Evolutionary conservation across 2,888 invertebrate species (phyloP).

Genomic region (Psylliodes chrysocephalus): DNA sequence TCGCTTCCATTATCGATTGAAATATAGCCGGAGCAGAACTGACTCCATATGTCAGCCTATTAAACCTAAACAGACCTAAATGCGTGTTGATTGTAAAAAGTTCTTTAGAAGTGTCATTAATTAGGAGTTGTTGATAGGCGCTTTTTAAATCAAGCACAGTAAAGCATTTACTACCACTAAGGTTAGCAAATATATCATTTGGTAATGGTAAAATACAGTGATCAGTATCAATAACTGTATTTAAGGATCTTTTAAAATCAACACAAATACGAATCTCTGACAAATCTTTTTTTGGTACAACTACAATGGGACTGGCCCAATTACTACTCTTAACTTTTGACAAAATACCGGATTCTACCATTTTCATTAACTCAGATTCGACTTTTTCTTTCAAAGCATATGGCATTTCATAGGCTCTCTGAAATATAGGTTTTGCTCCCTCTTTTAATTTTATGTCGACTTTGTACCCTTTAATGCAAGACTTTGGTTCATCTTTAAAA

Average conservation of each 20-base stretch:
- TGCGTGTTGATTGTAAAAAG: conserved; percentile 19
- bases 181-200: conserved; percentile 48
- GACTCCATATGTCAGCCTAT: conserved; percentile 11
- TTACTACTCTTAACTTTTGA: conserved; percentile 42
- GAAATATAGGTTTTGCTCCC: conserved; percentile 13
- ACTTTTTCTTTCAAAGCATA: conserved; percentile 43
- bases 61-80: conserved; percentile 11
- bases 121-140: conserved; percentile 12
- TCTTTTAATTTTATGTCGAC: conserved; percentile 18
- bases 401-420: too few relatives aligned
- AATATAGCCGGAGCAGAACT: conserved; percentile 20
- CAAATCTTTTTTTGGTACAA: conserved; percentile 49
- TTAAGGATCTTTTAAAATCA: conserved; percentile 49
- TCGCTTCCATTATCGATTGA: conserved; percentile 18
- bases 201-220: conserved; percentile 53
- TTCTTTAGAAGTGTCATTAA: conserved; percentile 17
- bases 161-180: neutral
- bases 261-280: conserved; percentile 40
- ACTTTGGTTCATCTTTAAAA: conserved; percentile 15
- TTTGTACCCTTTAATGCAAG: conserved; percentile 12
- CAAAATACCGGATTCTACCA: conserved; percentile 40
- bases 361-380: conserved; percentile 42
- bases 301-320: conserved; percentile 54
- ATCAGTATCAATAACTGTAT: conserved; percentile 46
- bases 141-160: neutral